Evolutionary conservation across 2,888 invertebrate genomes (phyloP), one percentile per base, ranked within the genome.

Genomic region (Athalia cordata): DNA sequence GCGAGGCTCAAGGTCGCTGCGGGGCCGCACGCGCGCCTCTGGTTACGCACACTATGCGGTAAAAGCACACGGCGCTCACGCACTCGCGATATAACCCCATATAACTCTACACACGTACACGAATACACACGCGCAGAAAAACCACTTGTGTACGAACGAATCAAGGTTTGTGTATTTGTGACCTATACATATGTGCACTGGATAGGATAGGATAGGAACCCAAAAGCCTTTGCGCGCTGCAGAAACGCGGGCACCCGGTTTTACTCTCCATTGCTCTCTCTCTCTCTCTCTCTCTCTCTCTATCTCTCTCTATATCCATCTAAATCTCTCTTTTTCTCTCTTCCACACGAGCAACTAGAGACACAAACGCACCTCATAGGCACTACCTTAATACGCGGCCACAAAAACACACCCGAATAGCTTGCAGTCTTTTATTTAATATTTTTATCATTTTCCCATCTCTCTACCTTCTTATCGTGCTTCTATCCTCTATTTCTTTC

Each of bases 1-100:
- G 84, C 84, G 86, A 78, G 78, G 83, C 86, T 87, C 89, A 89
- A 89, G 89, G 89, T 89, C 89, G 87, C 84, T 83, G 83, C 83
- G 85, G 86, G 85, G 86, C 86, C 88, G 89, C 89, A 89, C 89
- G 87, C 89, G 89, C 89, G 88, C 75, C 78, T 83, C 83, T 81
- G 80, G 81, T 78, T 83, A 84, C 86, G 81, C 82, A 84, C 83
- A 85, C 85, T 81, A 80, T 81, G 57, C 55, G 77, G 78, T n/a
- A 72, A 78, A 82, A 82, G 76, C 81, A 82, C 83, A 83, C 81
- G 80, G 29, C 29, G 29, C 29, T 29, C 78, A 77, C 80, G 74
- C 74, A 29, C 29, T 29, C 29, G 2, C 29, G 29, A 29, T 29
- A 29, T 29, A 29, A 29, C 29, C 29, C 29, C 29, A 29, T 29